Conservation (phyloP, 2,797 vertebrate genomes). For the Sebastes wilsoni region DNA sequence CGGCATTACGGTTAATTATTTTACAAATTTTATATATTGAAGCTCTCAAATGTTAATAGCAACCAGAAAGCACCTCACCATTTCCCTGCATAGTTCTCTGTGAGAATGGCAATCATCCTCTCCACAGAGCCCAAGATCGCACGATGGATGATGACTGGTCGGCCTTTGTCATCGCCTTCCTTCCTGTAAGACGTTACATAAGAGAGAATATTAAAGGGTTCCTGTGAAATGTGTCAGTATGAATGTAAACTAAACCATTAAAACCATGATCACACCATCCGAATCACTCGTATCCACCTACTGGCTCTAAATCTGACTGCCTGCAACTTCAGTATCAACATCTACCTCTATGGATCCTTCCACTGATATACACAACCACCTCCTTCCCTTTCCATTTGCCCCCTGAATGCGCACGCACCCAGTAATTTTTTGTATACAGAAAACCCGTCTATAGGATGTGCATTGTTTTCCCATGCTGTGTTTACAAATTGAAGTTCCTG, state of each 20-base stretch:
- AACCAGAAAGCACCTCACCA: constrained; percentile 82
- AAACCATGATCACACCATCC: not conserved
- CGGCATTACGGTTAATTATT: not conserved
- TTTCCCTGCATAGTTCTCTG: constrained; percentile 94
- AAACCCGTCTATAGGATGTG: not conserved
- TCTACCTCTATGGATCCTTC: not conserved
- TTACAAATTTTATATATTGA: too few species aligned
- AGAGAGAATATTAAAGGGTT: not conserved
- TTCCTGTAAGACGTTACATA: constrained; percentile 69
- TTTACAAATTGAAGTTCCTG: constrained; percentile 6
- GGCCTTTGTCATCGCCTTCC: constrained; percentile 87
- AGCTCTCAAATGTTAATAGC: not conserved
- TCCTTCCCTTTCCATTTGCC: not conserved
- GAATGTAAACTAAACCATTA: not conserved
- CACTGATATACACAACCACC: not conserved
- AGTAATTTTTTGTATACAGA: too few species aligned
- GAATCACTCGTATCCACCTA: not conserved
- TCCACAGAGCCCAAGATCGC: constrained; percentile 95
- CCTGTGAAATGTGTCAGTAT: not conserved
- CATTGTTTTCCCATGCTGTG: not conserved
- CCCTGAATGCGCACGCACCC: too few species aligned
- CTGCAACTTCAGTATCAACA: not conserved
- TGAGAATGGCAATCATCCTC: constrained; percentile 96
- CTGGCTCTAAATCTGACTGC: not conserved
- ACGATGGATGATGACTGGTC: constrained; percentile 96